A percentile compares a stretch with the other conserved stretches of the same genome.
These are phyloP conservation scores for Dermochelys coriacea DNA, from an alignment of 2,797 vertebrate species.

Conservation along the genomic window DNA sequence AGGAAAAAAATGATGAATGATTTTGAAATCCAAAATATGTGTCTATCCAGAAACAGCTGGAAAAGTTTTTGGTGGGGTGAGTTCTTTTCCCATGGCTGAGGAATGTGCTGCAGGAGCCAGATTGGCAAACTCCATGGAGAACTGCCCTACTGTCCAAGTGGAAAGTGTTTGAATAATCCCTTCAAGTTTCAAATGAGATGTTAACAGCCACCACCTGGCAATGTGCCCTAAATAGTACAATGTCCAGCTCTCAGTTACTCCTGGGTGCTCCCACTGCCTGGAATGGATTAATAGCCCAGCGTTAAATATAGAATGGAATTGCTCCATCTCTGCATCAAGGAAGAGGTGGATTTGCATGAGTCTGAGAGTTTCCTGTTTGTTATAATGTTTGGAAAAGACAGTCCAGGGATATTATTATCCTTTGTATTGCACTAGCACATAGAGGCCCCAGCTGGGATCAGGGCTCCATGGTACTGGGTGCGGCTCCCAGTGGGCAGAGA, in stretches of 20 bases:
- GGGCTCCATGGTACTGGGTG: not conserved
- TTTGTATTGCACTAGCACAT: not conserved
- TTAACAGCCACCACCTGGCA: not conserved
- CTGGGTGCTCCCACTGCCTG: not conserved
- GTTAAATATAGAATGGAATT: not conserved
- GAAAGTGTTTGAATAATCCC: not conserved
- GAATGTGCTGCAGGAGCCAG: not conserved
- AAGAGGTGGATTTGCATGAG: not conserved
- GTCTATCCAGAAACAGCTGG: not conserved
- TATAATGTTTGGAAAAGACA: not conserved
- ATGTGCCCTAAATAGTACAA: not conserved
- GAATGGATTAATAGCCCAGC: not conserved
- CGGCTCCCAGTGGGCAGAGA: not conserved
- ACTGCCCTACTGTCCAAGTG: not conserved
- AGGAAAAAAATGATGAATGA: accelerated
- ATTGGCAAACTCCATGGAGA: not conserved
- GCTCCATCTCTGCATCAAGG: not conserved
- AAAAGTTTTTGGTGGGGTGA: slow-evolving; percentile 14
- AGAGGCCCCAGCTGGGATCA: not conserved
- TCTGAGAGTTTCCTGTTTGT: not conserved
- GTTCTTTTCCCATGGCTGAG: not conserved
- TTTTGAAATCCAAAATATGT: slow-evolving; percentile 13
- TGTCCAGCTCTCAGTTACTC: not conserved
- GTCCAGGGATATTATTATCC: not conserved
- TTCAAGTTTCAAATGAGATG: not conserved